Evolutionary conservation across 2,797 vertebrate genomes (phyloP).

Genomic region (Parauchenoglanis ngamensis): DNA sequence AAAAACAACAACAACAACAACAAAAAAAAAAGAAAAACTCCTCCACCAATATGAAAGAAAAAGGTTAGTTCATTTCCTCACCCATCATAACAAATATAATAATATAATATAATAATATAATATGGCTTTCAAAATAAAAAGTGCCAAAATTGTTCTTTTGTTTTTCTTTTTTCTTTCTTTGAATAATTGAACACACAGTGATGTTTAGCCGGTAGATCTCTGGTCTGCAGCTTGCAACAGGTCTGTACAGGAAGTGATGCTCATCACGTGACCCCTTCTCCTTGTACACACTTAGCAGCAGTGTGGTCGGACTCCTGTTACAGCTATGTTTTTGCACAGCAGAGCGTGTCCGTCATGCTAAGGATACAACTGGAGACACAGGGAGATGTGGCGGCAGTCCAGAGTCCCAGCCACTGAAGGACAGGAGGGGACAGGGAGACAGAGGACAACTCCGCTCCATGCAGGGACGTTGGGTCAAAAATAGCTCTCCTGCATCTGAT

Average conservation of each 20-base stretch:
- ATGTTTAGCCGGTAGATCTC: conserved; percentile 79
- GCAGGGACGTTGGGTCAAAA: conserved; percentile 8
- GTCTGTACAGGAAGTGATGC: conserved; percentile 67
- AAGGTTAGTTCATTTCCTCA: conserved; percentile 72
- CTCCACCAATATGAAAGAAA: conserved; percentile 62
- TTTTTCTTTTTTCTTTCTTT: conserved; percentile 52
- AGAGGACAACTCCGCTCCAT: conserved; percentile 33
- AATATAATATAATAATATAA: conserved; percentile 46
- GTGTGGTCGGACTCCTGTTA: conserved; percentile 58
- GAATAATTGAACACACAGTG: conserved; percentile 86
- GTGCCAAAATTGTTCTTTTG: conserved; percentile 73
- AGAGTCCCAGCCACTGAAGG: conserved; percentile 52
- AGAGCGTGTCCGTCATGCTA: conserved; percentile 63
- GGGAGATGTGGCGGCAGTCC: conserved; percentile 64
- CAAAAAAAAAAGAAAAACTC: conserved; percentile 58
- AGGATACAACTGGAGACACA: conserved; percentile 57
- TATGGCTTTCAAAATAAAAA: conserved; percentile 84
- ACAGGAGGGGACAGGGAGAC: conserved; percentile 44
- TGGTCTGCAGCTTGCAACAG: conserved; percentile 61
- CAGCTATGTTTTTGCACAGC: conserved; percentile 60
- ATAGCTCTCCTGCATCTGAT: conserved; percentile 29
- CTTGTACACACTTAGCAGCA: conserved; percentile 37
- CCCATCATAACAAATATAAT: conserved; percentile 81
- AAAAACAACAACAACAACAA: too few relatives aligned
- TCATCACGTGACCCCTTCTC: conserved; percentile 45